These are phyloP conservation scores for Leucoraja erinaceus DNA, from an alignment of 2,113 vertebrate species.

Conservation along the genomic window DNA sequence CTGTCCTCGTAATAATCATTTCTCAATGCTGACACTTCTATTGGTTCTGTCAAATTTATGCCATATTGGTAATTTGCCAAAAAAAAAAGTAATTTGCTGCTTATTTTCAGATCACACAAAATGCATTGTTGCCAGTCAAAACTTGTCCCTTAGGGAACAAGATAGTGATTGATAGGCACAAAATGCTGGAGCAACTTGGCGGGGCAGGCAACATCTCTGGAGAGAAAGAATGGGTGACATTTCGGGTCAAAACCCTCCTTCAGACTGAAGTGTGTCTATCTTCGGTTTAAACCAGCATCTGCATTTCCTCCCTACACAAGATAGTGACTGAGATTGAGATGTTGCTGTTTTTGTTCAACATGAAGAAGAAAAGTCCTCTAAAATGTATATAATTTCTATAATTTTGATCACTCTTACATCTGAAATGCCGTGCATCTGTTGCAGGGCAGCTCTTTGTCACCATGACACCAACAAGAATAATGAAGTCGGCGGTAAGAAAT, in stretches of 20 bases:
- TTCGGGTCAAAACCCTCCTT: no score
- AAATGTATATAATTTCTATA: neutral
- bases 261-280: no score
- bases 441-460: neutral
- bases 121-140: neutral
- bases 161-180: no score
- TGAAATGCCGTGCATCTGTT: neutral
- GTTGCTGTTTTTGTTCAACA: neutral
- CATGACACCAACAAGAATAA: neutral
- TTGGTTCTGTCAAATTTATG: neutral
- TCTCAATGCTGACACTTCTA: neutral
- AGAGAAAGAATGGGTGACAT: no score
- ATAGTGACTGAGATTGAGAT: neutral
- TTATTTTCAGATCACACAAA: neutral
- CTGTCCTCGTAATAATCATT: neutral
- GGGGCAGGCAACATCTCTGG: no score
- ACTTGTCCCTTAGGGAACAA: neutral
- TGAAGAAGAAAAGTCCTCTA: neutral
- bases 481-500: no score
- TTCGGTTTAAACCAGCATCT: no score
- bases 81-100: neutral
- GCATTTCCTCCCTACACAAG: no score
- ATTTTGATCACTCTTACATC: neutral
- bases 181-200: no score
- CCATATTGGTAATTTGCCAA: neutral